A percentile compares a stretch with the other conserved stretches of the same genome.
Evolutionary conservation across 2,888 invertebrate genomes (phyloP).

Genomic region (Drosophila mettleri): DNA sequence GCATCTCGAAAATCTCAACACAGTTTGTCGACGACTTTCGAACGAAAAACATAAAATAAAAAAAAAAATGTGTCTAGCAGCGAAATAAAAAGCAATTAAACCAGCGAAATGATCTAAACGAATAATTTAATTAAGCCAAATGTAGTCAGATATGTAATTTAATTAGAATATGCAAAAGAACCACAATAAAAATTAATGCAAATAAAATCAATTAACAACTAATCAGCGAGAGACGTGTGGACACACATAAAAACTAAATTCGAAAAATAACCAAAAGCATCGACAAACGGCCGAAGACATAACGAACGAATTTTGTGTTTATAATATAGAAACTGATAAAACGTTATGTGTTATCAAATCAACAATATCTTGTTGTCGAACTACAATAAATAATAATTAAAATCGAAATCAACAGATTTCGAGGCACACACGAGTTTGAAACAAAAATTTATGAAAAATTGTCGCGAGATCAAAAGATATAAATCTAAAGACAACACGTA

Average conservation of each 20-base stretch:
- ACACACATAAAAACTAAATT: background rate
- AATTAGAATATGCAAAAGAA: slow-evolving; percentile 27
- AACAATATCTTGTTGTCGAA: background rate
- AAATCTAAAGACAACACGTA: background rate
- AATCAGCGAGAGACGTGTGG: slow-evolving; percentile 26
- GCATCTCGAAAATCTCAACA: slow-evolving; percentile 59
- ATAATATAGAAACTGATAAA: background rate
- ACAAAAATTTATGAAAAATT: background rate
- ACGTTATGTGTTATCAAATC: background rate
- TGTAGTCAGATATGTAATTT: slow-evolving; percentile 15
- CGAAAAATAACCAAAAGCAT: slow-evolving; percentile 20
- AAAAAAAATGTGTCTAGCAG: slow-evolving; percentile 59
- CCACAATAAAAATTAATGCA: slow-evolving; percentile 17
- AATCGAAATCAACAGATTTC: background rate
- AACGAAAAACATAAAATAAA: slow-evolving; percentile 70
- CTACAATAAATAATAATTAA: background rate
- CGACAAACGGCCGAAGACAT: slow-evolving; percentile 31
- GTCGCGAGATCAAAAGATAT: slow-evolving; percentile 1
- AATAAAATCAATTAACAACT: slow-evolving; percentile 3
- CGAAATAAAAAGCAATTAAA: slow-evolving; percentile 43
- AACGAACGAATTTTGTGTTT: background rate
- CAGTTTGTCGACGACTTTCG: slow-evolving; percentile 83
- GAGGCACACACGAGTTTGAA: background rate
- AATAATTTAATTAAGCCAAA: slow-evolving; percentile 35
- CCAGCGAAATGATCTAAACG: slow-evolving; percentile 51